A percentile compares a stretch with the other conserved stretches of the same genome.
Conservation (phyloP, 2,113 vertebrate genomes). For the Otocyon megalotis region DNA sequence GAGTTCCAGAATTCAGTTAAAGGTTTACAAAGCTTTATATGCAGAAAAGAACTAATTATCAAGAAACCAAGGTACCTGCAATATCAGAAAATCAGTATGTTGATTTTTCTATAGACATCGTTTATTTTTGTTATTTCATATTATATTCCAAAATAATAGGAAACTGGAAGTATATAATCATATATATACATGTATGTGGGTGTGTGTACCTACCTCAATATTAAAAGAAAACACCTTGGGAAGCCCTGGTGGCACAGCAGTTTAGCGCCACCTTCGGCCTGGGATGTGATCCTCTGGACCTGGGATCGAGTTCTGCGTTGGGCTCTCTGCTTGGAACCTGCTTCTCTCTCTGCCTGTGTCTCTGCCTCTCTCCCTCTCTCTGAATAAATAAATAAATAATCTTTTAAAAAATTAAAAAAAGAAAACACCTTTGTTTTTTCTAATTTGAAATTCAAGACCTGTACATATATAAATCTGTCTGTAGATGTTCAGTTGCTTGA, state of each 20-base stretch:
- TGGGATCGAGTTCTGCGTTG: too few species aligned
- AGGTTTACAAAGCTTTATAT: background rate
- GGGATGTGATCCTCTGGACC: too few species aligned
- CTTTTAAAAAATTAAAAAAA: background rate
- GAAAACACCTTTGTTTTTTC: background rate
- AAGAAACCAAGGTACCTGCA: background rate
- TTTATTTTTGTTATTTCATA: background rate
- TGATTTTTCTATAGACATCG: background rate
- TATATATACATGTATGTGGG: background rate
- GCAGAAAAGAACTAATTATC: background rate
- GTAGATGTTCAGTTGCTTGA: background rate
- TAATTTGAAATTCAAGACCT: background rate
- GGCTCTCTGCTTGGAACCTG: too few species aligned
- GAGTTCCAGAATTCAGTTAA: background rate
- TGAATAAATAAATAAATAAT: too few species aligned
- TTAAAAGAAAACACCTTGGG: background rate
- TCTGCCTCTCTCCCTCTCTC: too few species aligned
- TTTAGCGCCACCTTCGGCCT: too few species aligned
- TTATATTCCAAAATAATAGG: background rate
- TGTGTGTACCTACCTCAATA: background rate
- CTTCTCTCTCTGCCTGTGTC: too few species aligned
- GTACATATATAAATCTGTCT: too few species aligned
- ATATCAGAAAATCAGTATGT: background rate
- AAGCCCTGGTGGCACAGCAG: too few species aligned
- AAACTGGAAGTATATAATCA: background rate